These are phyloP conservation scores for Drosophila nannoptera DNA, from an alignment of 1,140 invertebrate species.

Conservation along the genomic window DNA sequence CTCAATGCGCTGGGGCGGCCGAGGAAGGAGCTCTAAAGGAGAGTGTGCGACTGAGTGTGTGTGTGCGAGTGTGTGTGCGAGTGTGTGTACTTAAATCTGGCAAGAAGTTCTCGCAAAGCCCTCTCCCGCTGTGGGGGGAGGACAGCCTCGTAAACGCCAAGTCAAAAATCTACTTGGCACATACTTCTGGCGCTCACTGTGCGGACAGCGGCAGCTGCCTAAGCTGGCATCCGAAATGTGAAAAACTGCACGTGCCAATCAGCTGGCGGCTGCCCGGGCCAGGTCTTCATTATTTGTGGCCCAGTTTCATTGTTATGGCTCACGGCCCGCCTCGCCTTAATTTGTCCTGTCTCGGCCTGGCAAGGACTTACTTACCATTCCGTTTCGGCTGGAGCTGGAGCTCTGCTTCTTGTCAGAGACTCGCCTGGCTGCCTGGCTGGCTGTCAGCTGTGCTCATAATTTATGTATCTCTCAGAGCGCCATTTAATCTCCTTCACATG, in stretches of 20 bases:
- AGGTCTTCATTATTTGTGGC: constrained; percentile 58
- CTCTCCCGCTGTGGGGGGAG: constrained; percentile 37
- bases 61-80: constrained; percentile 10
- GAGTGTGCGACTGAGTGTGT: constrained; percentile 26
- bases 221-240: constrained; percentile 39
- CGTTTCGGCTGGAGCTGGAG: constrained; percentile 30
- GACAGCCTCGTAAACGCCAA: constrained; percentile 55
- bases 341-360: constrained; percentile 58
- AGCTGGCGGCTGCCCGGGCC: constrained; percentile 42
- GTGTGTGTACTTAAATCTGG: constrained; percentile 32
- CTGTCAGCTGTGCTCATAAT: constrained; percentile 46
- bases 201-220: constrained; percentile 21
- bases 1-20: constrained; percentile 61
- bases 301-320: constrained; percentile 74
- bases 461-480: constrained; percentile 52
- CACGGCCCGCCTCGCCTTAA: constrained; percentile 43
- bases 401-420: constrained; percentile 13
- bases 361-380: constrained; percentile 33
- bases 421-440: constrained; percentile 20
- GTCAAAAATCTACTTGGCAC: constrained; percentile 75
- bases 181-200: constrained; percentile 60
- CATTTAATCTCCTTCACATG: constrained; percentile 63
- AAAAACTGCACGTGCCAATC: constrained; percentile 60
- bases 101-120: constrained; percentile 43
- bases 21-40: constrained; percentile 35